Evolutionary conservation across 2,888 invertebrate genomes (phyloP), one percentile per base, ranked within the genome.

Genomic region (Melanchra persicariae): DNA sequence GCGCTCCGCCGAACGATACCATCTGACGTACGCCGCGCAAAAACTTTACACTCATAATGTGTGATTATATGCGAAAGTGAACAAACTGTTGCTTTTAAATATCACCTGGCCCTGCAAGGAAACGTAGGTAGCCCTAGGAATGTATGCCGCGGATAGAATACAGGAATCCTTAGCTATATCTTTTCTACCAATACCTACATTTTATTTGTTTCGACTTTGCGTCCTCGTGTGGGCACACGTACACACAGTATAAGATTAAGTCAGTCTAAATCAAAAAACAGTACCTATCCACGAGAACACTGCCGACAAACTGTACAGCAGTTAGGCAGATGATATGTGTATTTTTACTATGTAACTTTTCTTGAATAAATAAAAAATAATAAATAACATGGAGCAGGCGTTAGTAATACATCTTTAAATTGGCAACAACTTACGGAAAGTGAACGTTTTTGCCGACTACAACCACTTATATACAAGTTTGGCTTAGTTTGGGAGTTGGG

Each of bases 21-120:
- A 71, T 81, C 66, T 61, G 47, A 64, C 65, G 71, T 64, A 67
- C 67, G 70, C 61, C 40, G 10, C 12, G 55, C 45, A 61, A 81
- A 61, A 65, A 59, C n/a, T 17, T n/a, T 10, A 57, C 22, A 61
- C 54, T 58, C 26, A 57, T 34, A 34, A 30, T 60, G 52, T 45
- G 52, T n/a, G 62, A 61, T 60, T 66, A 43, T 54, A 60, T 47
- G 60, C 40, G 65, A 69, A 76, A 70, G 62, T 81, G 19, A 37
- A 54, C 30, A 22, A 55, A 49, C 12, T 5, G 34, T 51, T 55
- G 55, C 22, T 52, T 67, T 45, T 22, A 73, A 15, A 57, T 61
- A 55, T 76, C 60, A 43, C 9, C 43, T 72, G 40, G 40, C 15
- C 43, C 34, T 24, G n/a, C 17, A 60, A 19, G 37, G 17, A 60